Conservation (phyloP, 64 coral and sea anemone genomes). For the Acropora tenuis region DNA sequence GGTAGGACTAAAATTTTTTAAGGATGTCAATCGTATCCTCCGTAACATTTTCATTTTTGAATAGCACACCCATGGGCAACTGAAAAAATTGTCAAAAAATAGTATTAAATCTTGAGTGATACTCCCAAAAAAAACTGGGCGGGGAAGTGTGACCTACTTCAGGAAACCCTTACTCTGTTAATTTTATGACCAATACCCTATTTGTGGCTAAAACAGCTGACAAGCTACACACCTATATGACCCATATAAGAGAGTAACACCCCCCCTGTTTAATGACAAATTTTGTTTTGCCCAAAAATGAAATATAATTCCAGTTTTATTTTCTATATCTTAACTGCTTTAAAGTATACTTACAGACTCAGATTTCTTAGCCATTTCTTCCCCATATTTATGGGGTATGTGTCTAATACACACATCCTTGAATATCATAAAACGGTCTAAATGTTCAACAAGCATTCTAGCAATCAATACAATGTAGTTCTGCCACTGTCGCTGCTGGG, state of each 20-base stretch:
- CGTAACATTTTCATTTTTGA: conserved; percentile 61
- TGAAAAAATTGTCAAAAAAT: background rate
- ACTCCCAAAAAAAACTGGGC: background rate
- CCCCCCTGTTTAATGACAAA: too few relatives aligned
- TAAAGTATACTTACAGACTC: background rate
- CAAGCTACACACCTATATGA: too few relatives aligned
- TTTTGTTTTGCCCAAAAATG: too few relatives aligned
- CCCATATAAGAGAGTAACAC: too few relatives aligned
- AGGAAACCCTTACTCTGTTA: background rate
- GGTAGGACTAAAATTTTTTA: conserved; percentile 43
- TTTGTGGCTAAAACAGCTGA: too few relatives aligned
- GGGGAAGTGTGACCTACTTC: background rate
- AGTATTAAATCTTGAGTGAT: background rate
- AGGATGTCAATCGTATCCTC: conserved; percentile 57
- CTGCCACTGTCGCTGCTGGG: conserved; percentile 31
- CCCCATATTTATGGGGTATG: conserved; percentile 47
- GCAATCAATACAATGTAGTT: conserved; percentile 45
- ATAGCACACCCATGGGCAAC: conserved; percentile 31
- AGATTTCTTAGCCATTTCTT: conserved; percentile 38
- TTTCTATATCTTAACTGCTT: background rate
- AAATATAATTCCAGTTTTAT: too few relatives aligned
- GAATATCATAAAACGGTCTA: background rate
- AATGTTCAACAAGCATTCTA: conserved; percentile 40
- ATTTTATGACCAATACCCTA: too few relatives aligned
- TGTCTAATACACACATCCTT: conserved; percentile 46